A percentile compares a stretch with the other conserved stretches of the same genome.
phyloP scores from a whole-genome alignment of 2,888 invertebrate genomes.

The Caenorhabditis parvicauda region DNA sequence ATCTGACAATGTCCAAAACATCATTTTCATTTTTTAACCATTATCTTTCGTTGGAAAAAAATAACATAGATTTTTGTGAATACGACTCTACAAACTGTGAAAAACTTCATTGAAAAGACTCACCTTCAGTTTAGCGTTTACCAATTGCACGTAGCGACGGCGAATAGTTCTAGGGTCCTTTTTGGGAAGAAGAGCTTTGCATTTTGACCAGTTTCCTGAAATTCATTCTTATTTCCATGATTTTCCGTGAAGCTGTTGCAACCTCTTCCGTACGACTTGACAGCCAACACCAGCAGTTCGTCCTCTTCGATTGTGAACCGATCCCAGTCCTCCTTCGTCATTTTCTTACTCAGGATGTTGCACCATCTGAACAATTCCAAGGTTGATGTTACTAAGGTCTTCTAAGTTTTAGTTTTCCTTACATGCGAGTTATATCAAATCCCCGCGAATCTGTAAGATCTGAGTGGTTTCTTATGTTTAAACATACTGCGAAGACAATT shows the following conservation, averaged over 20 bases:
- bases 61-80: too few species aligned
- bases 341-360: conserved; percentile 39
- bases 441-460: too few species aligned
- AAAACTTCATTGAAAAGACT: not conserved
- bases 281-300: conserved; percentile 69
- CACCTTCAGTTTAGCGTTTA: conserved; percentile 22
- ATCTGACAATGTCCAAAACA: too few species aligned
- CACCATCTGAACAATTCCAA: conserved; percentile 30
- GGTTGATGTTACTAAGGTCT: too few species aligned
- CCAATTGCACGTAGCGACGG: conserved; percentile 23
- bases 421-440: too few species aligned
- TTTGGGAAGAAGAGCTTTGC: conserved; percentile 10
- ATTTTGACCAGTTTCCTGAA: conserved; percentile 27
- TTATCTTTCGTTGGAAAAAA: too few species aligned
- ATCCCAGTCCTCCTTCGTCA: too few species aligned
- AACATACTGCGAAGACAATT: too few species aligned
- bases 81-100: not conserved
- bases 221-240: not conserved
- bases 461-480: too few species aligned
- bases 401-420: too few species aligned
- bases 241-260: not conserved
- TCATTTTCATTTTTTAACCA: too few species aligned
- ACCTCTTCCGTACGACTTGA: conserved; percentile 72
- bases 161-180: conserved; percentile 18
- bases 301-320: conserved; percentile 75